Evolutionary conservation across 2,888 invertebrate genomes (phyloP).

Genomic region (Andrena flavipes): DNA sequence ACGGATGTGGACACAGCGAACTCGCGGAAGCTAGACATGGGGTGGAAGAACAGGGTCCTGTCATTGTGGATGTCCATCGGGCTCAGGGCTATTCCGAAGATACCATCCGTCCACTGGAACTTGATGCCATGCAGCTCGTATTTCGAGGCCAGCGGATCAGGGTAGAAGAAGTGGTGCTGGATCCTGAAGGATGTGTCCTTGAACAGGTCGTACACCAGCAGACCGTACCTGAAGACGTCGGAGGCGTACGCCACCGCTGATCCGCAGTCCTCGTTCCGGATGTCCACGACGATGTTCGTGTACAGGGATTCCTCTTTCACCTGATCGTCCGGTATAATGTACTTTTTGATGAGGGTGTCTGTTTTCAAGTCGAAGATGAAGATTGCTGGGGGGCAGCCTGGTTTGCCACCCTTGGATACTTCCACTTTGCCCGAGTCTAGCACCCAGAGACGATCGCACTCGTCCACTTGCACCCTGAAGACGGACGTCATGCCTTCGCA

Average conservation of each 20-base stretch:
- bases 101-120: conserved; percentile 93
- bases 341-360: conserved; percentile 88
- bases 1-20: conserved; percentile 90
- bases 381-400: conserved; percentile 91
- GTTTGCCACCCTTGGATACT: conserved; percentile 87
- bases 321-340: conserved; percentile 88
- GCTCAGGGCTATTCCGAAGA: conserved; percentile 91
- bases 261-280: conserved; percentile 87
- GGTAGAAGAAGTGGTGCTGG: conserved; percentile 89
- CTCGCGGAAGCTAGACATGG: conserved; percentile 93
- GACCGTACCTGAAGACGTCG: conserved; percentile 90
- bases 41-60: conserved; percentile 91
- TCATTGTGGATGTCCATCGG: conserved; percentile 86
- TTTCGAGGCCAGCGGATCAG: conserved; percentile 89
- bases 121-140: conserved; percentile 91
- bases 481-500: conserved; percentile 91
- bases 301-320: conserved; percentile 89
- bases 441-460: conserved; percentile 92
- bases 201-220: conserved; percentile 88
- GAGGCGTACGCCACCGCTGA: conserved; percentile 89
- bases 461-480: conserved; percentile 90
- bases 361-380: conserved; percentile 90
- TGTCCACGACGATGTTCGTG: conserved; percentile 89
- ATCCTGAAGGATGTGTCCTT: conserved; percentile 88
- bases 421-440: conserved; percentile 92